phyloP scores from a whole-genome alignment of 2,113 vertebrate genomes.

The Azemiops feae region DNA sequence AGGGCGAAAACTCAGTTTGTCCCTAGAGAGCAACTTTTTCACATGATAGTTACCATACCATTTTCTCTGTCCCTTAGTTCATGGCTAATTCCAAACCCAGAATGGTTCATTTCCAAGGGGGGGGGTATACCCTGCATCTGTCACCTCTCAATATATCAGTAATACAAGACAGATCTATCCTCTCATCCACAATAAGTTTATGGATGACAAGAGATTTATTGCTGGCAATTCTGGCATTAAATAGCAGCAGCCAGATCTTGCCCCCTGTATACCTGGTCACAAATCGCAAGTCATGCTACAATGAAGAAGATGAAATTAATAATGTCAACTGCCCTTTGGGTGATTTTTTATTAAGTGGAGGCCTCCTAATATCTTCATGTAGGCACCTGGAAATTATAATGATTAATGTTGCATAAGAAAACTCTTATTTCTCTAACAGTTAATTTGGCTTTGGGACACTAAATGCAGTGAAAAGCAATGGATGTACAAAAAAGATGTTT shows the following conservation, averaged over 20 bases:
- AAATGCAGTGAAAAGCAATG: background rate
- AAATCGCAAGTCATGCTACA: too few species aligned
- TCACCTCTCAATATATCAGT: background rate
- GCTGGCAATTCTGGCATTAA: background rate
- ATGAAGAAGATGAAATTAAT: background rate
- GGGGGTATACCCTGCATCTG: background rate
- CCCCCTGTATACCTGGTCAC: background rate
- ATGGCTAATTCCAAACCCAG: background rate
- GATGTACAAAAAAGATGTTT: background rate
- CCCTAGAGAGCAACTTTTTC: background rate
- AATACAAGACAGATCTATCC: background rate
- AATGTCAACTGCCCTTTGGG: background rate
- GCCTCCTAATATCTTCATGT: background rate
- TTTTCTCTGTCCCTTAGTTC: background rate
- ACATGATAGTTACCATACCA: background rate
- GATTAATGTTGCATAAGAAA: background rate
- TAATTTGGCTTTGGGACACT: fast-evolving
- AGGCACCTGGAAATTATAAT: background rate
- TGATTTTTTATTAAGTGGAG: background rate
- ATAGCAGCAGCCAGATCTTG: background rate
- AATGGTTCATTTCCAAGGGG: background rate
- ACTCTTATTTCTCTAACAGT: background rate
- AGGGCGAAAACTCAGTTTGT: background rate
- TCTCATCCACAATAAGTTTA: background rate
- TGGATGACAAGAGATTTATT: background rate